These are phyloP conservation scores for Nephrotoma appendiculata DNA, from an alignment of 2,888 invertebrate species.

Conservation along the genomic window DNA sequence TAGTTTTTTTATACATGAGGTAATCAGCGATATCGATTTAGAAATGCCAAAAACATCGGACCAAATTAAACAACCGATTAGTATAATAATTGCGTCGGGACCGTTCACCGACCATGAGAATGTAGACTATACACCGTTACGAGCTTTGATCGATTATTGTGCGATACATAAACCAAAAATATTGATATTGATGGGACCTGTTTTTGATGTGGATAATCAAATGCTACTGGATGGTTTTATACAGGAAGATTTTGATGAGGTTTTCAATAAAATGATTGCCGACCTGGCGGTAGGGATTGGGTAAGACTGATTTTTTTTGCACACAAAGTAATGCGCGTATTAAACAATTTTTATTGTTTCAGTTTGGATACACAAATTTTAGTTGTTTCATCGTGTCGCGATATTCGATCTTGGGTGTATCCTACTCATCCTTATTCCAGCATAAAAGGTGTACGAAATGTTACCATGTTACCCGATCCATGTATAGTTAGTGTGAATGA, in stretches of 20 bases:
- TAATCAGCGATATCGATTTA: slow-evolving; percentile 42
- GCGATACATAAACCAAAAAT: slow-evolving; percentile 58
- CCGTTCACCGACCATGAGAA: slow-evolving; percentile 71
- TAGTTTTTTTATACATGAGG: slow-evolving; percentile 47
- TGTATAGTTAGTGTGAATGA: slow-evolving; percentile 63
- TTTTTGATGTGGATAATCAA: slow-evolving; percentile 56
- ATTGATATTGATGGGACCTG: slow-evolving; percentile 71
- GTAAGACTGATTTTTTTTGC: slow-evolving; percentile 29
- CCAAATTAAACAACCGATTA: slow-evolving; percentile 38
- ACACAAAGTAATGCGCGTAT: not conserved
- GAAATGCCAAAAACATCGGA: slow-evolving; percentile 30
- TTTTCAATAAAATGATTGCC: slow-evolving; percentile 57
- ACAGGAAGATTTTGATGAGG: slow-evolving; percentile 53
- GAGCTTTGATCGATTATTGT: slow-evolving; percentile 57
- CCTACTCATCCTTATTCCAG: slow-evolving; percentile 66
- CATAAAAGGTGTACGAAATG: slow-evolving; percentile 41
- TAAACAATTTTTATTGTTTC: slow-evolving; percentile 15
- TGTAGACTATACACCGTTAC: slow-evolving; percentile 64
- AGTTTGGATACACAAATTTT: slow-evolving; percentile 54
- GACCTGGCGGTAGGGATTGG: slow-evolving; percentile 47
- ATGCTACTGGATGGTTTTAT: slow-evolving; percentile 44
- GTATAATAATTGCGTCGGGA: slow-evolving; percentile 63
- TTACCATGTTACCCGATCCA: slow-evolving; percentile 67
- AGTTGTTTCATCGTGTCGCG: slow-evolving; percentile 60
- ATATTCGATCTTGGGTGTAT: slow-evolving; percentile 67